phyloP scores from a whole-genome alignment of 2,113 vertebrate genomes.

The Calyptommatus sinebrachiatus region DNA sequence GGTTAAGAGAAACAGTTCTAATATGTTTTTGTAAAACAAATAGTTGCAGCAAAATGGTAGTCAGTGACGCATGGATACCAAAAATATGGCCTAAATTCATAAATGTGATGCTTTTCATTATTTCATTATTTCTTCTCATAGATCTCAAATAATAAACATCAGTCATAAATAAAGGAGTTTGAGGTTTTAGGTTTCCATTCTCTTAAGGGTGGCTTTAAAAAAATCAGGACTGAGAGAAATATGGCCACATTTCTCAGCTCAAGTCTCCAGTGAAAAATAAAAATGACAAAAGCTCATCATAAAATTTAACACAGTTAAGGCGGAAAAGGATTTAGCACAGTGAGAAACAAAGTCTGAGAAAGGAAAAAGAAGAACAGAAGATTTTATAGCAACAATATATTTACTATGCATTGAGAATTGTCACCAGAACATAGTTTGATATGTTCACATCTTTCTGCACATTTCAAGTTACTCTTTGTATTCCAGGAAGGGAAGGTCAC shows the following conservation, averaged over 20 bases:
- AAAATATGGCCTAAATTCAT: neutral
- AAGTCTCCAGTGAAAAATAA: neutral
- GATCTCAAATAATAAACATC: neutral
- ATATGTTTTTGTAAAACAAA: no score
- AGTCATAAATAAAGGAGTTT: neutral
- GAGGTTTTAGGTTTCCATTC: neutral
- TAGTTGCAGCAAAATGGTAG: neutral
- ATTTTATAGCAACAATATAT: neutral
- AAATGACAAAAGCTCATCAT: neutral
- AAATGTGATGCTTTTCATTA: neutral
- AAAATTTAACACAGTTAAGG: neutral
- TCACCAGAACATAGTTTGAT: neutral
- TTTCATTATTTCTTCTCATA: neutral
- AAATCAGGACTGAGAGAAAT: conserved; percentile 14
- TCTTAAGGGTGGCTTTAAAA: neutral
- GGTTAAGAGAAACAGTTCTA: no score
- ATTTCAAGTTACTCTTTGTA: neutral
- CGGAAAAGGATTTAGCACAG: neutral
- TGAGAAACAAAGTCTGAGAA: neutral
- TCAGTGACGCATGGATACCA: neutral
- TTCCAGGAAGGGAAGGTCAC: no score
- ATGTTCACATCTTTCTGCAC: neutral
- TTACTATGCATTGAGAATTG: neutral
- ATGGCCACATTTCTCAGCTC: neutral
- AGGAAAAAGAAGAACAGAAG: neutral